Conservation (phyloP, 2,113 vertebrate species). For the Podarcis muralis region DNA sequence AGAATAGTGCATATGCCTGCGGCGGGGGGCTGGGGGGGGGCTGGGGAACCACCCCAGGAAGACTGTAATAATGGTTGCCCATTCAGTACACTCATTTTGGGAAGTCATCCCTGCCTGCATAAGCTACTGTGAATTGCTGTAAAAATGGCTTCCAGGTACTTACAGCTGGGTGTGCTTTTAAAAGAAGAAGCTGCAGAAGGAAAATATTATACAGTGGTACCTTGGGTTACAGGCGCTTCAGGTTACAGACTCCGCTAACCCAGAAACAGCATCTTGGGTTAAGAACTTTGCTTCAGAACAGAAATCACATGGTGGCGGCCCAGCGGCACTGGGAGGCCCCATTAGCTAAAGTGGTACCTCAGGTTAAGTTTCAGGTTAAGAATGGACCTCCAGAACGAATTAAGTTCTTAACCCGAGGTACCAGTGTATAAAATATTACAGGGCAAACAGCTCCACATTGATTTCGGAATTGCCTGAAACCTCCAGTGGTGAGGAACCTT, state of each 20-base stretch:
- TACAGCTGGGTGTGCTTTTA: not conserved
- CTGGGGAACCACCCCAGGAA: not conserved
- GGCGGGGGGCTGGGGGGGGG: not conserved
- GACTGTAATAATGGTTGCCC: not conserved
- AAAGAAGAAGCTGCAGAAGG: not conserved
- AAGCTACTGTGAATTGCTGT: not conserved
- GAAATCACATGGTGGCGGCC: too few species aligned
- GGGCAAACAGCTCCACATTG: not conserved
- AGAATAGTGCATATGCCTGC: not conserved
- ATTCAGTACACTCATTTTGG: not conserved
- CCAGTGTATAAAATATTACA: not conserved
- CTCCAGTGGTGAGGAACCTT: too few species aligned
- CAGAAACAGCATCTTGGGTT: too few species aligned
- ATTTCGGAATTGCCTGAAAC: too few species aligned
- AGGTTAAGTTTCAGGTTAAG: too few species aligned
- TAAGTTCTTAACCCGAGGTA: too few species aligned
- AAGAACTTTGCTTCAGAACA: too few species aligned
- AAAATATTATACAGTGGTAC: not conserved
- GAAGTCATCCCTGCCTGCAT: not conserved
- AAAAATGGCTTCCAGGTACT: slow-evolving; percentile 6
- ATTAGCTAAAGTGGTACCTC: too few species aligned
- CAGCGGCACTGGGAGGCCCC: too few species aligned
- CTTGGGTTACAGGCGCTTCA: too few species aligned
- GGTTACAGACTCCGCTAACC: too few species aligned
- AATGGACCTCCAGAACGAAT: too few species aligned